These are phyloP conservation scores for Perca schrenkii DNA, from an alignment of 2,113 vertebrate species.

Conservation along the genomic window DNA sequence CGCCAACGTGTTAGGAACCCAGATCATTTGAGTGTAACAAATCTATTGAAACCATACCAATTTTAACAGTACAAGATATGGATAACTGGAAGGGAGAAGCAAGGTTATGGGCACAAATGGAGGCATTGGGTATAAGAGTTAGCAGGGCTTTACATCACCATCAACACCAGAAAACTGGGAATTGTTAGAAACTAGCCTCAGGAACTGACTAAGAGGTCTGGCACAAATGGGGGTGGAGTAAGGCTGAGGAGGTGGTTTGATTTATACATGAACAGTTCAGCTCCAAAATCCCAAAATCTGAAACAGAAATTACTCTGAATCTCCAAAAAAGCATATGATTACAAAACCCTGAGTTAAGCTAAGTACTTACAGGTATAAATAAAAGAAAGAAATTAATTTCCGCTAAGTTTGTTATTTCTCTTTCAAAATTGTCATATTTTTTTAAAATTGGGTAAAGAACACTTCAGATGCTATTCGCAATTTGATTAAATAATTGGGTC, in stretches of 20 bases:
- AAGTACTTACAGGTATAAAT: not conserved
- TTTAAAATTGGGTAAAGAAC: not conserved
- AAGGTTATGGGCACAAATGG: not conserved
- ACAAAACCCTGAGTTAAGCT: not conserved
- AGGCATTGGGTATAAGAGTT: conserved; percentile 1
- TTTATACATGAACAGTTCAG: conserved; percentile 35
- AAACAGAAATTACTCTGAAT: not conserved
- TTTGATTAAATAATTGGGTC: conserved; percentile 19
- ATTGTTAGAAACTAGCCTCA: conserved; percentile 32
- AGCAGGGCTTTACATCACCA: conserved; percentile 21
- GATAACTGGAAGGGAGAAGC: conserved; percentile 6
- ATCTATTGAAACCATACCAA: not conserved
- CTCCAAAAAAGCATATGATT: not conserved
- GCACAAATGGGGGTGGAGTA: not conserved
- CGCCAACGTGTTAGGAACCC: not conserved
- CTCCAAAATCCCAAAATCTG: conserved; percentile 19
- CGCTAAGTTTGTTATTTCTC: not conserved
- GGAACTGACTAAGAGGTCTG: conserved; percentile 46
- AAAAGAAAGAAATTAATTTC: not conserved
- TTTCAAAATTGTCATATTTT: not conserved
- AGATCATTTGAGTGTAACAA: conserved; percentile 9
- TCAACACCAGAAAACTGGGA: conserved; percentile 37
- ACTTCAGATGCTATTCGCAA: not conserved
- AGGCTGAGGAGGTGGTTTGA: conserved; percentile 13
- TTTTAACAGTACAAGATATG: not conserved